Evolutionary conservation across 2,888 invertebrate genomes (phyloP).

Genomic region (Pandemis corylana): DNA sequence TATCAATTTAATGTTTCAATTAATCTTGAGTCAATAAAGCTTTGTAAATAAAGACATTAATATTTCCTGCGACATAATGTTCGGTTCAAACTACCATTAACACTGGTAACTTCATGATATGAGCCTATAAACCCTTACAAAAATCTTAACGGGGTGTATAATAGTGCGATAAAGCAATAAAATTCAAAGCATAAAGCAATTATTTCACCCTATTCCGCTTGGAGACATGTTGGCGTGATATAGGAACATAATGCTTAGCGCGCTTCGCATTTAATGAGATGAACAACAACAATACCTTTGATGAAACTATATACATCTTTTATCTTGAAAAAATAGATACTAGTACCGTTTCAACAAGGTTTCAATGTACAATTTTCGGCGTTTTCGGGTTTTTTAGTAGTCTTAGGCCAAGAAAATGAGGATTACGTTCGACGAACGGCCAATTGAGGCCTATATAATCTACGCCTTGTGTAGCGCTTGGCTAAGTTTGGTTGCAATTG

Average conservation of each 20-base stretch:
- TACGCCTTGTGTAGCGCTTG: no score
- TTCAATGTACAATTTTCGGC: neutral
- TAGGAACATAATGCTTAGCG: conserved; percentile 38
- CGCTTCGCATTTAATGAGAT: neutral
- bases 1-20: conserved; percentile 13
- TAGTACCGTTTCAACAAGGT: no score
- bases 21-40: conserved; percentile 19
- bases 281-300: neutral
- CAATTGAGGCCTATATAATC: no score
- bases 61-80: conserved; percentile 1
- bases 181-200: conserved; percentile 55
- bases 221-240: conserved; percentile 46
- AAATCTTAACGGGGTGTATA: conserved; percentile 54
- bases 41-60: conserved; percentile 1
- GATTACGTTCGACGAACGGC: no score
- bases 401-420: no score
- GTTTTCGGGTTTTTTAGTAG: no score
- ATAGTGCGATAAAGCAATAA: conserved; percentile 56
- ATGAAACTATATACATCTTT: neutral
- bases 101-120: conserved; percentile 38
- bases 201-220: conserved; percentile 47
- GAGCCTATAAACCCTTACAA: conserved; percentile 48
- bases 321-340: neutral
- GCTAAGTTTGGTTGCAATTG: no score
- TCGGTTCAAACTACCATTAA: conserved; percentile 17